Percentiles rank a stretch among this genome's conserved stretches.
phyloP scores from a whole-genome alignment of 2,797 vertebrate genomes.

The Melanotaenia pygmaea region DNA sequence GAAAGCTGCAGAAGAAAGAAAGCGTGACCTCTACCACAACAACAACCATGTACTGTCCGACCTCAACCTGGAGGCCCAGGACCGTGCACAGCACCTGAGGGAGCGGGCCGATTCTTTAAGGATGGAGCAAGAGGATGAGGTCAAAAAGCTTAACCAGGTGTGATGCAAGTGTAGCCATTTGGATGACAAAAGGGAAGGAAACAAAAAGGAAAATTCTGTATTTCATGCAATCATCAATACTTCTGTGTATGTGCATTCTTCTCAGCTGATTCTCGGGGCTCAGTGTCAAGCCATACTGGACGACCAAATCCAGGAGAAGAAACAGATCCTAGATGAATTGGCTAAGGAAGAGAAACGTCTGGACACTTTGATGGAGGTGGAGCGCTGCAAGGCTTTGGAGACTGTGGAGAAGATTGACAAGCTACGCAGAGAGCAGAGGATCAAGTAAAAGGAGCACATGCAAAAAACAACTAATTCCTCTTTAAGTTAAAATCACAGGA shows the following conservation, averaged over 20 bases:
- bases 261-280: slow-evolving; percentile 86
- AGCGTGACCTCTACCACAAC: slow-evolving; percentile 71
- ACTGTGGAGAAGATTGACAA: slow-evolving; percentile 80
- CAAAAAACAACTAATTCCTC: too few species aligned
- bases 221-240: neutral
- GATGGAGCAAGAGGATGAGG: slow-evolving; percentile 91
- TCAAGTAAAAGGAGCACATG: slow-evolving; percentile 74
- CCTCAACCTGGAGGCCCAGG: slow-evolving; percentile 83
- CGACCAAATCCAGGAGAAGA: slow-evolving; percentile 89
- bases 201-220: neutral
- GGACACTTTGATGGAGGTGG: slow-evolving; percentile 89
- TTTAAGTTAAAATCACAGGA: too few species aligned
- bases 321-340: slow-evolving; percentile 81
- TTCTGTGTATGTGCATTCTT: neutral
- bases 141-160: slow-evolving; percentile 88
- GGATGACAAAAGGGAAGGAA: neutral
- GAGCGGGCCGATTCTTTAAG: slow-evolving; percentile 80
- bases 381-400: slow-evolving; percentile 81
- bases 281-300: slow-evolving; percentile 90
- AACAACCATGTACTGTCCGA: slow-evolving; percentile 82
- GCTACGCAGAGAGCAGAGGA: slow-evolving; percentile 80
- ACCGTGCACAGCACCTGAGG: slow-evolving; percentile 79
- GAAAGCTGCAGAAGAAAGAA: slow-evolving; percentile 81
- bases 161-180: neutral
- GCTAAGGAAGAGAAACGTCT: slow-evolving; percentile 86